Base-by-base conservation (phyloP, 2,113 vertebrate species). In the Maylandia zebra region DNA sequence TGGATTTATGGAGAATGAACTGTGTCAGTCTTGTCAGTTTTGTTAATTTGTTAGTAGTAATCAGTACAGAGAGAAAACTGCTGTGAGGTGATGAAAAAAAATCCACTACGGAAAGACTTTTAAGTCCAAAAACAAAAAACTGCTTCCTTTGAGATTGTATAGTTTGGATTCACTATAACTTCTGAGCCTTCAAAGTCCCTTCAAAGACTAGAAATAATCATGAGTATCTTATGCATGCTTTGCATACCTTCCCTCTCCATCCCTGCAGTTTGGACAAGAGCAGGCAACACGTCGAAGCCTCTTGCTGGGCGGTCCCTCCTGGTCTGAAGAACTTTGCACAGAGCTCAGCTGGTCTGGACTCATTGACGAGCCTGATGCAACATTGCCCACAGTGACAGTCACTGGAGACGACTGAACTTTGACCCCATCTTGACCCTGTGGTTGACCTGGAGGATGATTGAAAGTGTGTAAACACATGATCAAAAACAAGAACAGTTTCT, bases 181-280 rank as follows among this genome's bases (percentile, higher is more conserved):
- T 27, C 9, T 16, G 71, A 76, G 9, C 41, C 24, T 76, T 76
- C 43, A 32, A 74, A 48, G 41, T 10, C 74, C 57, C 17, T 61
- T 88, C 6, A 16, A 59, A 80, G 43, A 36, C 11, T 41, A 19
- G 5, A 81, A 32, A 71, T 16, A 61, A 43, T n/a, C 10, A 50
- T 2, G 10, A 11, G 30, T 64, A 27, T 32, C 14, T 55, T 19
- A 9, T 30, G 9, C 12, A 41, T 11, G 16, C 12, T 13, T 2
- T 50, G 43, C 81, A 87, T 97, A 98, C 98, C 98, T 99, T 95
- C 98, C 98, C 95, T 99, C 99, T 92, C 98, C 98, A 83, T 99
- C 99, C 93, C 98, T 97, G 96, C 99, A 99, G 94, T 99, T 99
- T 80, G 99, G 99, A 95, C 99, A 99, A 1, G 98, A 99, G 90